Conservation (phyloP, 2,113 vertebrate species). For the Pitta sordida region DNA sequence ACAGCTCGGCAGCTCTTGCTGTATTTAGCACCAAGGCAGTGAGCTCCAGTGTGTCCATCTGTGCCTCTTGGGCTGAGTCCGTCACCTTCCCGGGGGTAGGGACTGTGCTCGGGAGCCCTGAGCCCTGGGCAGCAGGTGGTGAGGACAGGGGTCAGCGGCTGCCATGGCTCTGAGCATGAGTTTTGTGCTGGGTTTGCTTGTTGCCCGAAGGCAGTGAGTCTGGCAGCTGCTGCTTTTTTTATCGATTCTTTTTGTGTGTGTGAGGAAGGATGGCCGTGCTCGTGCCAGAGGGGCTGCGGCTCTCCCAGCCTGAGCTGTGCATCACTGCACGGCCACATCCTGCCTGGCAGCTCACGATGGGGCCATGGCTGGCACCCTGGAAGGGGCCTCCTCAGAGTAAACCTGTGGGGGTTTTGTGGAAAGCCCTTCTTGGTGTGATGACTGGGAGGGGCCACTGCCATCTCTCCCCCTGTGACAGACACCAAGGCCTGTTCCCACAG, state of each 20-base stretch:
- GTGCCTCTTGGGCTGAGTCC: accelerated
- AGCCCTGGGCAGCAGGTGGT: not conserved
- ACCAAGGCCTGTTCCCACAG: not conserved
- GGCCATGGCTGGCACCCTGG: accelerated
- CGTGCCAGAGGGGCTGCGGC: not conserved
- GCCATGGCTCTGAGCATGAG: not conserved
- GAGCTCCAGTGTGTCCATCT: accelerated
- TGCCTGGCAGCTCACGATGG: not conserved
- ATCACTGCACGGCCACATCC: accelerated
- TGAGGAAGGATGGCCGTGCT: not conserved
- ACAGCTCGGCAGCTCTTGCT: not conserved
- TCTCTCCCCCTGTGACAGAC: no score
- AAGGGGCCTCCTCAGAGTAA: not conserved
- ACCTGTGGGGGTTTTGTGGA: not conserved
- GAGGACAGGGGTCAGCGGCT: not conserved
- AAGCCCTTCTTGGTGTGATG: not conserved
- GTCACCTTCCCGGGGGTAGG: not conserved
- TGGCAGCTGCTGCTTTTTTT: slow-evolving; percentile 9
- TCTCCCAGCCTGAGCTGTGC: not conserved
- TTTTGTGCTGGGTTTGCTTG: not conserved
- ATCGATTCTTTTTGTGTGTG: not conserved
- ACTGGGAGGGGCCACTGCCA: accelerated
- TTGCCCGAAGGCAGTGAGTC: not conserved
- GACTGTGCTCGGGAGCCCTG: not conserved
- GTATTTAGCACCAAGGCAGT: not conserved